Evolutionary conservation across 2,113 vertebrate genomes (phyloP), one percentile per base, ranked within the genome.

Genomic region (Riparia riparia): DNA sequence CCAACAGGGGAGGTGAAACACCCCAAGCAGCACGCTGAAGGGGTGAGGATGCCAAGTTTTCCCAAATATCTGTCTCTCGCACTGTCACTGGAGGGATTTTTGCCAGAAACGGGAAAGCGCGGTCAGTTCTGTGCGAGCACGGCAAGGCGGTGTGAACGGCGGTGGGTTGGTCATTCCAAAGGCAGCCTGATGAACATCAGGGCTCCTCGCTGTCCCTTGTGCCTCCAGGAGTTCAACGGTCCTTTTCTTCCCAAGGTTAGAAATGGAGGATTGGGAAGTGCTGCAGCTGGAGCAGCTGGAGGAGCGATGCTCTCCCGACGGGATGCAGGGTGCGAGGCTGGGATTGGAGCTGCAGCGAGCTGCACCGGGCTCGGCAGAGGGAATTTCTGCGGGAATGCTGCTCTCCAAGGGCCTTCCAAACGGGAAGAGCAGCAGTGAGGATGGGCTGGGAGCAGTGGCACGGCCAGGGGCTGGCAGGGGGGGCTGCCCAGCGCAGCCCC

Each of bases 331-430:
- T 37, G 37, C 37, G 37, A 50, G 49, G 49, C 12, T 50, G 49
- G 49, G 49, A 26, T 8, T 15, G 49, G 25, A 25, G 53, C 53
- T 31, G 51, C 7, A 54, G 10, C 6, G 17, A 31, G 51, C 51
- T 24, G 44, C 34, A 0, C 5, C 19, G 37, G 8, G 4, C 71
- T 2, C 1, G 6, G 44, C 28, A 17, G 4, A 1, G 63, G 4
- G 16, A 37, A 5, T 37, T 13, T 34, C 32, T 28, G 3, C 5
- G 22, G n/a, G 14, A 16, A 22, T 10, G 50, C 2, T 28, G 50
- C 50, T 51, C 50, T 51, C 25, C 50, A 37, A 51, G 26, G 50
- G 26, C 50, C 25, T 15, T 24, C 49, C 49, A 50, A 42, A 37
- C 37, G 37, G 37, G 37, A 37, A 37, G 37, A 37, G 37, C 37